Conservation (phyloP, 1,140 invertebrate species). For the Heliconius congener region DNA sequence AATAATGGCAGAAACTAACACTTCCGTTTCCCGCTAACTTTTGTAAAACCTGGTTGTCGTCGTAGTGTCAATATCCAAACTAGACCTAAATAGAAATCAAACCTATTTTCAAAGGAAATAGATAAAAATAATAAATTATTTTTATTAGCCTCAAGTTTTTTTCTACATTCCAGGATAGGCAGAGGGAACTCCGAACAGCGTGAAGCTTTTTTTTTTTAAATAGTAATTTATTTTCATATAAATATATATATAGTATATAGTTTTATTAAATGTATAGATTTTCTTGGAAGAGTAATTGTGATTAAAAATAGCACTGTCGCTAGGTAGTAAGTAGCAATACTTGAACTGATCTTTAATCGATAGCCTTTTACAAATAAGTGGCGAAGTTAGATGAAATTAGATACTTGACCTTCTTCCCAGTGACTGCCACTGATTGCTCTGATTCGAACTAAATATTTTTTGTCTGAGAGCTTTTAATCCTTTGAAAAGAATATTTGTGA, state of each 20-base stretch:
- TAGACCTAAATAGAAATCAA: no score
- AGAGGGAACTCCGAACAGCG: no score
- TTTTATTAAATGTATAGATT: neutral
- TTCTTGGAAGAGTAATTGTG: neutral
- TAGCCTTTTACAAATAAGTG: constrained; percentile 26
- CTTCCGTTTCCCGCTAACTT: neutral
- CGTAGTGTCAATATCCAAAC: no score
- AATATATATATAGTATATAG: no score
- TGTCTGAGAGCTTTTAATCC: constrained; percentile 21
- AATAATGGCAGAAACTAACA: neutral
- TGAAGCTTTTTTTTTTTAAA: no score
- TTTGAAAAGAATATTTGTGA: constrained; percentile 13
- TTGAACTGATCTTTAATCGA: constrained; percentile 20
- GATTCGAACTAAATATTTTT: constrained; percentile 19
- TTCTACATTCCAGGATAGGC: no score
- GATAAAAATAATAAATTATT: no score
- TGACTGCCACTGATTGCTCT: constrained; percentile 10
- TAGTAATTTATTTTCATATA: no score
- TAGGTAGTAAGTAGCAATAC: neutral
- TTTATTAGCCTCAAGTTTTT: no score
- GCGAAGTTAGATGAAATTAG: constrained; percentile 28
- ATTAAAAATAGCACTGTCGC: neutral
- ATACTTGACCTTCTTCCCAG: constrained; percentile 15
- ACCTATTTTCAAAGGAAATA: no score
- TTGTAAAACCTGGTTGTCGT: neutral